Evolutionary conservation across 2,888 invertebrate species (phyloP), one percentile per base, ranked within the genome.

Genomic region (Archaeoteleia sp.): DNA sequence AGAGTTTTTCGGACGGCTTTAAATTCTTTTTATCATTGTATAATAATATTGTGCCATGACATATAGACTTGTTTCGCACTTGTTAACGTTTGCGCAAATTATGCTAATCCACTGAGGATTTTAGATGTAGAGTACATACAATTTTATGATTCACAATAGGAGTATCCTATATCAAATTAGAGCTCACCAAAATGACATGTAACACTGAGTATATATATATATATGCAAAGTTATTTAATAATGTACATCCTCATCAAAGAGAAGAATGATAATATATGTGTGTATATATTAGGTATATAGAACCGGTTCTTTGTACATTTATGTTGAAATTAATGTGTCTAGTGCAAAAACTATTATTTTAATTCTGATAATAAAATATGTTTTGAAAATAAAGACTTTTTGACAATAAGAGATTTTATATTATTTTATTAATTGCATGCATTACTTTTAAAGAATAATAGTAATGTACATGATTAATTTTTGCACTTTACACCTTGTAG

Each of bases 61-160:
- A n/a, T n/a, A n/a, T n/a, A n/a, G n/a, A n/a, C 10, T 32, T 10
- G 10, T 32, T 54, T 17, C 27, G 62, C 70, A 54, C 62, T 67
- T 45, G 67, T 70, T 67, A 60, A 65, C 43, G 34, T 43, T 15
- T 17, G 17, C 42, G 63, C 63, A 63, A 67, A 45, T n/a, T n/a
- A 34, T 49, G 35, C 48, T 40, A 17, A 35, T 57, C 6, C 10
- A 20, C 10, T 40, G 8, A 10, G 14, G 29, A 51, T 23, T 15
- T 13, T 32, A 27, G 49, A 51, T 45, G 17, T 46, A 46, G 40
- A 37, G 46, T 35, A 10, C 30, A 34, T 34, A 34, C 34, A 12
- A 34, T 4, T 1, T 34, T 27, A 10, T 10, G 55, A 35, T 42
- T 57, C 15, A 15, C 42, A 53, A 35, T 12, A 35, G 35, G 49